Percentiles rank a stretch among this genome's conserved stretches.
phyloP scores from a whole-genome alignment of 2,113 vertebrate species.

The Eretmochelys imbricata region DNA sequence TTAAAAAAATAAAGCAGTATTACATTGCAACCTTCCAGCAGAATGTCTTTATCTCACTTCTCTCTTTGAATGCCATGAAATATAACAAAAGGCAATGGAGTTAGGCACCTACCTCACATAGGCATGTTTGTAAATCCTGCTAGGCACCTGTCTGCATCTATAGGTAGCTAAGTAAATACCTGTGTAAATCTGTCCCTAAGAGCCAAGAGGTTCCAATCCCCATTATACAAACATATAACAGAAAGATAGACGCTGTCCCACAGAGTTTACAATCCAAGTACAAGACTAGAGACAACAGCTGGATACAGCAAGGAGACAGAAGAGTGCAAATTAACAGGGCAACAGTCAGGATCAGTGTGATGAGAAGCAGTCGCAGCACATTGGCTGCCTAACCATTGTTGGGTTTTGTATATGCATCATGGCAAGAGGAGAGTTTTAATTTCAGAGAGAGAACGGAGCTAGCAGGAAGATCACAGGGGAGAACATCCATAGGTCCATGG shows the following conservation, averaged over 20 bases:
- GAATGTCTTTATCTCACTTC: background rate
- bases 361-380: background rate
- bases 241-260: background rate
- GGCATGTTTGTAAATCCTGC: background rate
- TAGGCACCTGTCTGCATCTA: accelerated
- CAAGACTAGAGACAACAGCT: background rate
- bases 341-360: background rate
- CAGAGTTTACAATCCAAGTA: background rate
- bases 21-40: background rate
- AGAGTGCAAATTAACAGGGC: background rate
- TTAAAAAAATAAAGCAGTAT: background rate
- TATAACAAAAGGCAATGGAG: background rate
- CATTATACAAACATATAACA: background rate
- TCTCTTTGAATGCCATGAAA: background rate
- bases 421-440: background rate
- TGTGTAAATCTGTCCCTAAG: background rate
- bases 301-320: background rate
- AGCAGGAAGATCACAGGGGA: background rate
- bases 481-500: background rate
- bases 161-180: accelerated
- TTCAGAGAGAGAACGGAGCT: background rate
- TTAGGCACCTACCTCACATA: accelerated
- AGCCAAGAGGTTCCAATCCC: background rate
- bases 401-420: background rate
- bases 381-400: background rate